Evolutionary conservation across 2,797 vertebrate species (phyloP).

Genomic region (Scyliorhinus canicula): DNA sequence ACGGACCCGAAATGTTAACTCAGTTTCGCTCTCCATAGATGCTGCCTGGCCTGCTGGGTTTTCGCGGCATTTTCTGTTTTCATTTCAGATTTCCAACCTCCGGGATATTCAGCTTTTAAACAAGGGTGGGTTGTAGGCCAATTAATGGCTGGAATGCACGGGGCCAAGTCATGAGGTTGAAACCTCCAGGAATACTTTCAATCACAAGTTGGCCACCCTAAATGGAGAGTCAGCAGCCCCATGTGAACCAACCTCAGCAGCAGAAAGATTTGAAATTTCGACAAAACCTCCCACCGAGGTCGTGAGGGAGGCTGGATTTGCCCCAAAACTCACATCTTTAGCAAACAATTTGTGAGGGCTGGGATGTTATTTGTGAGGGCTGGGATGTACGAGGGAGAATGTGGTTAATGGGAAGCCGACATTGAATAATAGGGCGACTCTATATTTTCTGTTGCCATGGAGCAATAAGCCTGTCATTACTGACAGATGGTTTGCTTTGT

Average conservation of each 20-base stretch:
- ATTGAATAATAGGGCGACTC: not conserved
- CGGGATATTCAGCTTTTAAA: no score
- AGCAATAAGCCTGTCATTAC: not conserved
- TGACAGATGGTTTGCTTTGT: not conserved
- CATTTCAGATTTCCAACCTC: no score
- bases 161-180: no score
- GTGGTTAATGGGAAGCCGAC: not conserved
- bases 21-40: no score
- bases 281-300: not conserved
- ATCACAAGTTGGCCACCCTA: no score
- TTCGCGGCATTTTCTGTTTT: no score
- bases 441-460: not conserved
- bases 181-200: no score
- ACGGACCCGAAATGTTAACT: no score
- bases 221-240: not conserved
- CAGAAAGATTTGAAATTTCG: no score
- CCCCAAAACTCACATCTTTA: not conserved
- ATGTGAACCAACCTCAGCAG: not conserved
- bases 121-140: no score
- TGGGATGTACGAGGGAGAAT: not conserved
- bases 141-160: no score
- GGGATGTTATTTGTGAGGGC: not conserved
- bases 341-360: not conserved
- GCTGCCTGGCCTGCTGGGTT: no score
- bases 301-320: not conserved